Percentiles rank a stretch among this genome's conserved stretches.
Evolutionary conservation across 2,113 vertebrate species (phyloP).

Genomic region (Asarcornis scutulata): DNA sequence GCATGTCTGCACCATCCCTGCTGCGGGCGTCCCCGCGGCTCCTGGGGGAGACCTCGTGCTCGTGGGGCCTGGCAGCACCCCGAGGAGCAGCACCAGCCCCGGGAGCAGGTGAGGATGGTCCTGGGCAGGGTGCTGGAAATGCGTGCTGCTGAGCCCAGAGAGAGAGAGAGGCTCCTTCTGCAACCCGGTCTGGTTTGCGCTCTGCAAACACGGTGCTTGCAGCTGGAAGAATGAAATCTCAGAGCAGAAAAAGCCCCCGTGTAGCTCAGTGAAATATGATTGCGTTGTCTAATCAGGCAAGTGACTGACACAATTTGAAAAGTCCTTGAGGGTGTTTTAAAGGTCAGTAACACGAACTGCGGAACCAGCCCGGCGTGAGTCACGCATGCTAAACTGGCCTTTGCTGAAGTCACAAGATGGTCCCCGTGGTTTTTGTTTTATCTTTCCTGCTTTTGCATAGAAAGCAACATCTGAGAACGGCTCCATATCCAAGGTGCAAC

Average conservation of each 20-base stretch:
- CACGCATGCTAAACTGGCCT: background rate
- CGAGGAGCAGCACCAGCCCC: background rate
- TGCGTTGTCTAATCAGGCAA: background rate
- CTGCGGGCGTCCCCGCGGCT: accelerated
- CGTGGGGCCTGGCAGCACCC: background rate
- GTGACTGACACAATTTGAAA: slow-evolving; percentile 22
- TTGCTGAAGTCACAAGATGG: background rate
- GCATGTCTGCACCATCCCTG: accelerated
- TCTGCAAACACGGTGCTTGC: background rate
- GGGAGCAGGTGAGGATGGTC: background rate
- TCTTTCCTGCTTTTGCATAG: background rate
- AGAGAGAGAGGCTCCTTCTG: slow-evolving; percentile 15
- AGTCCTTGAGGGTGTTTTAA: slow-evolving; percentile 2
- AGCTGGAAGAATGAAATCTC: background rate
- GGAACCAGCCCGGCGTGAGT: background rate
- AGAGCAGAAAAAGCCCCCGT: background rate
- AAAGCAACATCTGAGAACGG: background rate
- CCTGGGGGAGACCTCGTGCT: accelerated
- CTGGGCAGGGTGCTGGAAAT: slow-evolving; percentile 18
- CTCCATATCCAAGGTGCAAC: accelerated
- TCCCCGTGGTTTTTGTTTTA: background rate
- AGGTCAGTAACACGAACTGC: background rate
- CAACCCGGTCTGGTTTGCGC: background rate
- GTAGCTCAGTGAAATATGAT: background rate
- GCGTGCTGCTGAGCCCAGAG: background rate